These are phyloP conservation scores for Bombus sibiricus DNA, from an alignment of 1,140 invertebrate genomes.

Conservation along the genomic window DNA sequence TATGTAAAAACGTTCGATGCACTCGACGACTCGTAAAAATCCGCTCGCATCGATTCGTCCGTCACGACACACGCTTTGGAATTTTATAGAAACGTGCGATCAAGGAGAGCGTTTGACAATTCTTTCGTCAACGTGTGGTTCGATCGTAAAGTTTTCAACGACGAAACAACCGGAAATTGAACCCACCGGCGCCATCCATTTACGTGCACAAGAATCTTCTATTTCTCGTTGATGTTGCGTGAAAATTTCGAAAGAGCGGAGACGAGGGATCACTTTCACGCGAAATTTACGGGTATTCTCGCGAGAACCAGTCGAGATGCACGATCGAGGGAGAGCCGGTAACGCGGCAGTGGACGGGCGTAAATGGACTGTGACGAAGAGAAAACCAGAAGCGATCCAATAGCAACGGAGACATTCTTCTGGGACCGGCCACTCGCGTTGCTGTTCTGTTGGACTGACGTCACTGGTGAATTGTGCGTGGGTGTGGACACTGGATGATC, in stretches of 20 bases:
- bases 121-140: slow-evolving; percentile 11
- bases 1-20: not conserved
- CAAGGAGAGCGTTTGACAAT: not conserved
- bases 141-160: slow-evolving; percentile 23
- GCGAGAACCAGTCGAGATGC: slow-evolving; percentile 30
- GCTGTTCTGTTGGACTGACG: slow-evolving; percentile 40
- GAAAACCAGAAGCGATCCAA: slow-evolving; percentile 64
- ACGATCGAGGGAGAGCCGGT: slow-evolving; percentile 20
- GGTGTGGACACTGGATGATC: slow-evolving; percentile 62
- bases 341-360: slow-evolving; percentile 38
- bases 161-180: not conserved
- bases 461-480: slow-evolving; percentile 54
- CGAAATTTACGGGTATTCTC: not conserved
- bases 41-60: not conserved
- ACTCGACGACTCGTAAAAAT: slow-evolving; percentile 1
- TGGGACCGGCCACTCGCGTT: slow-evolving; percentile 37
- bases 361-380: slow-evolving; percentile 60
- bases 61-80: too few species aligned
- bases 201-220: not conserved
- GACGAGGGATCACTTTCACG: slow-evolving; percentile 5
- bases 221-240: not conserved
- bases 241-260: too few species aligned
- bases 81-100: not conserved
- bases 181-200: slow-evolving; percentile 11
- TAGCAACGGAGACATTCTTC: slow-evolving; percentile 50